Evolutionary conservation across 2,797 vertebrate species (phyloP).

Genomic region (Channallabes apus): DNA sequence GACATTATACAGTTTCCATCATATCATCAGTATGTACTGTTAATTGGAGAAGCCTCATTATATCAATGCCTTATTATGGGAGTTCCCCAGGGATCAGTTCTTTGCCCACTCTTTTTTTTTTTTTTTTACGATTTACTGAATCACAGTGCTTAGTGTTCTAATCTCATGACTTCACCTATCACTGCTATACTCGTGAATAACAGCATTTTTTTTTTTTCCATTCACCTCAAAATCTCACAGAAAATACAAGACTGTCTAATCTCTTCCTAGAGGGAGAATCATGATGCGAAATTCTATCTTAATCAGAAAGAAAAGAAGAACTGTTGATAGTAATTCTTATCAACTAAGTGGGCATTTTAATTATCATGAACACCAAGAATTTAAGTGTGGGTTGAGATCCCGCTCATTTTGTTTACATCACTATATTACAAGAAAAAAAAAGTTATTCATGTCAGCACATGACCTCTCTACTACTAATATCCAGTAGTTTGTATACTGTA

Average conservation of each 20-base stretch:
- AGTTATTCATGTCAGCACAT: not conserved
- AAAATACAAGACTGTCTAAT: not conserved
- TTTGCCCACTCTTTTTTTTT: constrained; percentile 8
- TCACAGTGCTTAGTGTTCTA: not conserved
- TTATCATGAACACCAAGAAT: not conserved
- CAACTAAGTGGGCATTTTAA: not conserved
- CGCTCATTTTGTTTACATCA: not conserved
- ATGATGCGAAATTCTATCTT: not conserved
- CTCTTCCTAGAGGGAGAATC: not conserved
- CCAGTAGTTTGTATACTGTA: not conserved
- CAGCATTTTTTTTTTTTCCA: not conserved
- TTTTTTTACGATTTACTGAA: constrained; percentile 12
- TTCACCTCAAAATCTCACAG: not conserved
- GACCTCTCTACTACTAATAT: not conserved
- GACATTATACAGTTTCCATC: not conserved
- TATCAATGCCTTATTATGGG: not conserved
- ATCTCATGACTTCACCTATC: not conserved
- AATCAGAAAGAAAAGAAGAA: not conserved
- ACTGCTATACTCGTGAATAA: not conserved
- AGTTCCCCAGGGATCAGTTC: constrained; percentile 1
- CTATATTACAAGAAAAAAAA: not conserved
- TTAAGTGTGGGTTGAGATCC: not conserved
- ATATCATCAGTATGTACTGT: not conserved
- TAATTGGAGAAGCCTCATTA: not conserved
- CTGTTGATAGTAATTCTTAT: not conserved